These are phyloP conservation scores for Euclidia mi DNA, from an alignment of 2,888 invertebrate genomes.

Conservation along the genomic window DNA sequence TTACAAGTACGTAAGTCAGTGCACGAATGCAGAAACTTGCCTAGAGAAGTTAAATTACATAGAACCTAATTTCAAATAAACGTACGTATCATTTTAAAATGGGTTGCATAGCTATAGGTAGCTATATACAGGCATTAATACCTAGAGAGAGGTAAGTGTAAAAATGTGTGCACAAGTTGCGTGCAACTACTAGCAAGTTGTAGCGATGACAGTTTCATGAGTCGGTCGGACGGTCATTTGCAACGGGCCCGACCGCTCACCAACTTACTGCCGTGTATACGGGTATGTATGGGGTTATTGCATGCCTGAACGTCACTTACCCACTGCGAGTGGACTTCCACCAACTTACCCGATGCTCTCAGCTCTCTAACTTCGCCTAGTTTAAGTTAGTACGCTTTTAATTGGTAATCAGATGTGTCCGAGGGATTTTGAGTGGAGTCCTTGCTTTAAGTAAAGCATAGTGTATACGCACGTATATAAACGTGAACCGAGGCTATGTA, in stretches of 20 bases:
- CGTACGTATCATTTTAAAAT: too few species aligned
- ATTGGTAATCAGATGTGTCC: neutral
- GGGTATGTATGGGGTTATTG: slow-evolving; percentile 50
- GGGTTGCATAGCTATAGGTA: too few species aligned
- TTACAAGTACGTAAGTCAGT: too few species aligned
- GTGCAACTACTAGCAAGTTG: slow-evolving; percentile 38
- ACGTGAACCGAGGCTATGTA: too few species aligned
- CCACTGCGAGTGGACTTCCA: slow-evolving; percentile 28
- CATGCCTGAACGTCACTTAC: slow-evolving; percentile 47
- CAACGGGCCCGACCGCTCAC: slow-evolving; percentile 33
- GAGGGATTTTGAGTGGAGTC: neutral
- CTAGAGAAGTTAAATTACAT: too few species aligned
- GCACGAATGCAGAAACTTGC: too few species aligned
- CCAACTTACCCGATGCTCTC: slow-evolving; percentile 26
- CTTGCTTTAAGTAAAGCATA: too few species aligned
- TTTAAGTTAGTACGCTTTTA: neutral
- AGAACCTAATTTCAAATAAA: too few species aligned
- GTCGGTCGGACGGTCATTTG: slow-evolving; percentile 56
- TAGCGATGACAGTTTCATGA: slow-evolving; percentile 64
- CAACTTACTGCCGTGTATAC: slow-evolving; percentile 38
- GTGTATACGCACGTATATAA: too few species aligned
- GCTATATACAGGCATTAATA: neutral
- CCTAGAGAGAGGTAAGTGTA: slow-evolving; percentile 29
- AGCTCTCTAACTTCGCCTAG: neutral
- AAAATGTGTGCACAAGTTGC: slow-evolving; percentile 36